Evolutionary conservation across 30 jellyfish, hydroid and myxozoan species (phyloP), one percentile per base, ranked within the genome.

Genomic region (Clytia hemisphaerica): DNA sequence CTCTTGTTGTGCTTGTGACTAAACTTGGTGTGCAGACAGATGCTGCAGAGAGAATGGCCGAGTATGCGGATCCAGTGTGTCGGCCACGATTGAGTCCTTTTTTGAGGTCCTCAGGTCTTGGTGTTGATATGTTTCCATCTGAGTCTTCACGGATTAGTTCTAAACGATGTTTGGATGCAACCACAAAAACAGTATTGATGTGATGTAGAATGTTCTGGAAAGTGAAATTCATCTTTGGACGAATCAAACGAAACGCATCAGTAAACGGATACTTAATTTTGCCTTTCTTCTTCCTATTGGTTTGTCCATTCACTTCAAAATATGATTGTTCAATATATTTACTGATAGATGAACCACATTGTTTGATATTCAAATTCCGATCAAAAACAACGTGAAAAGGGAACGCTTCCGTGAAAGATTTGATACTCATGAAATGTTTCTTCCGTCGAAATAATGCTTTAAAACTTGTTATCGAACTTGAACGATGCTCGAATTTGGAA

Each of bases 311-410:
- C 9, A 50, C 26, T 6, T 50, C 65, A 22, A 26, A 2, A 33
- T 24, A 61, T 25, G 18, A 15, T n/a, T 4, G 54, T 2, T 58
- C 80, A 29, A 83, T 67, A 51, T 67, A 76, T 29, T 61, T 76
- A 28, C 69, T 57, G 14, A 83, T 38, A 26, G 73, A 49, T 32
- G n/a, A 69, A 1, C 95, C 95, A 28, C 57, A 36, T 44, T 83
- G 95, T 24, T 73, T 53, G 25, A 83, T 76, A n/a, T 37, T 53
- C 57, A 83, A 33, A 25, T 72, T 33, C 31, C 92, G 22, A 37
- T 83, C 95, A 60, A 83, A 83, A 27, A 83, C 92, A 40, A 83
- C 48, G 36, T 83, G 95, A 71, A 75, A 83, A 31, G 95, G 95
- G 37, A 83, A 83, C 42, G 80, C 74, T 21, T 73, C 51, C 70